Percentiles rank a stretch among this genome's conserved stretches.
These are phyloP conservation scores for Panagrolaimus sp. DNA, from an alignment of 1,140 invertebrate species.

Conservation along the genomic window DNA sequence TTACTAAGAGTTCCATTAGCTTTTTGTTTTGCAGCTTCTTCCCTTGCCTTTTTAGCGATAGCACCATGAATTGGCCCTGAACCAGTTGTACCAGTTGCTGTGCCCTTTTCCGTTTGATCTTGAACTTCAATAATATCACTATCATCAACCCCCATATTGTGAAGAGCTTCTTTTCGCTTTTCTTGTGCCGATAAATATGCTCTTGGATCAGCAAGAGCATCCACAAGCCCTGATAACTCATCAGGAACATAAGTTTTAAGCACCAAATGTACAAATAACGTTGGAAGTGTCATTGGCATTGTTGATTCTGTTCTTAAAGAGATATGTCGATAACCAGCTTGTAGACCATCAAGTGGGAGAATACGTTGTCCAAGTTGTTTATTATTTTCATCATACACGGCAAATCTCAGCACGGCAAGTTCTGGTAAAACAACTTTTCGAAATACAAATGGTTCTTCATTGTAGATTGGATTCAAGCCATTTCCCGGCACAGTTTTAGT, in stretches of 20 bases:
- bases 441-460: constrained; percentile 95
- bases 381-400: constrained; percentile 96
- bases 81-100: constrained; percentile 1
- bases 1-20: not conserved
- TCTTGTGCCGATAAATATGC: constrained; percentile 77
- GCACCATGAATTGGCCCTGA: constrained; percentile 11
- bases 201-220: constrained; percentile 86
- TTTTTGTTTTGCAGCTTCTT: not conserved
- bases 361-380: constrained; percentile 94
- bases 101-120: not conserved
- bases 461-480: constrained; percentile 92
- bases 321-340: constrained; percentile 87
- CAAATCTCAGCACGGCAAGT: constrained; percentile 89
- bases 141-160: constrained; percentile 85
- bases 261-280: constrained; percentile 97
- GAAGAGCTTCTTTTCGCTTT: constrained; percentile 82
- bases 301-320: constrained; percentile 94
- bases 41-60: not conserved
- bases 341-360: constrained; percentile 89
- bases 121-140: constrained; percentile 65
- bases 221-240: constrained; percentile 95
- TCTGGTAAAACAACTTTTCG: constrained; percentile 96
- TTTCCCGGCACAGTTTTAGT: constrained; percentile 91
- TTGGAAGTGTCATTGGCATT: constrained; percentile 95
- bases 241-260: constrained; percentile 99